These are phyloP conservation scores for Zaprionus africanus DNA, from an alignment of 1,140 invertebrate genomes.

Conservation along the genomic window DNA sequence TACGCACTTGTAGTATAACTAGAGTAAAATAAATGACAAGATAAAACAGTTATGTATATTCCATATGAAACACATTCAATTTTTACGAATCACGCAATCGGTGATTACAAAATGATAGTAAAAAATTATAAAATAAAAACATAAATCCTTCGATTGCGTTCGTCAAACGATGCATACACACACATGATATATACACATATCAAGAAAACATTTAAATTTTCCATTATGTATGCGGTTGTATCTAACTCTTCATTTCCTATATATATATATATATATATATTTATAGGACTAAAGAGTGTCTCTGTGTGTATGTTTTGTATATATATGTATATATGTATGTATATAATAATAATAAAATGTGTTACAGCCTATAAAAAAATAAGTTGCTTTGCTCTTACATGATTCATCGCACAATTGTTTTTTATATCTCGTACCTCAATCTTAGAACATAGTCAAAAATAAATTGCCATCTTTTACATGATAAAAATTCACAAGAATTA, in stretches of 20 bases:
- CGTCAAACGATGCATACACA: not conserved
- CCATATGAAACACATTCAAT: conserved; percentile 45
- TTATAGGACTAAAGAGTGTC: conserved; percentile 2
- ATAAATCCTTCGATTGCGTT: conserved; percentile 17
- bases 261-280: conserved; percentile 3
- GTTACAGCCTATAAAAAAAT: conserved; percentile 50
- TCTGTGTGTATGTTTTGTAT: conserved; percentile 29
- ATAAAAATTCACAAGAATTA: conserved; percentile 42
- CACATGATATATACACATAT: not conserved
- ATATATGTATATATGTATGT: conserved; percentile 9
- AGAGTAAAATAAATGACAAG: conserved; percentile 52
- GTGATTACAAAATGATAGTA: conserved; percentile 10
- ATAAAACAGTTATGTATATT: conserved; percentile 41
- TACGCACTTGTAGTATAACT: conserved; percentile 19
- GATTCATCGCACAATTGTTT: conserved; percentile 17
- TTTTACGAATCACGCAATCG: conserved; percentile 27
- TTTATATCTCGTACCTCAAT: conserved; percentile 1
- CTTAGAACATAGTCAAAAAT: conserved; percentile 47
- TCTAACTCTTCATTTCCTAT: not conserved
- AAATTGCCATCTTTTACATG: conserved; percentile 44
- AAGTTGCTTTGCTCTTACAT: conserved; percentile 46
- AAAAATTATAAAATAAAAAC: conserved; percentile 17
- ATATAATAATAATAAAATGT: conserved; percentile 40
- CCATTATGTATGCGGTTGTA: not conserved
- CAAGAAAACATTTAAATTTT: not conserved